phyloP scores from a whole-genome alignment of 2,113 vertebrate species.

The Donacobius atricapilla region DNA sequence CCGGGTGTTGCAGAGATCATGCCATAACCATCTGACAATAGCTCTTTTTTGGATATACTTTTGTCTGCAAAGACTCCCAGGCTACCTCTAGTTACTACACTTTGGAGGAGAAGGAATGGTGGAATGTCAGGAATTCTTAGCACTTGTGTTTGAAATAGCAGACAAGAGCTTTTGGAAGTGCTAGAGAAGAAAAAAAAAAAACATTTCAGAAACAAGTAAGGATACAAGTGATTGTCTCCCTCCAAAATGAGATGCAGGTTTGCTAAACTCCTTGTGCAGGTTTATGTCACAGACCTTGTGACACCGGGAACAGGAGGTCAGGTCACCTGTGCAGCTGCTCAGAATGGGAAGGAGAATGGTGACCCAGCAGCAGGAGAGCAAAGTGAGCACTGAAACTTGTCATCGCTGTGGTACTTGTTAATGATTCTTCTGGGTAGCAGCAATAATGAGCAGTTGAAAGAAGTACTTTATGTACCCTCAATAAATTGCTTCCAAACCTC shows the following conservation, averaged over 20 bases:
- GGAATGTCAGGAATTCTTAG: not conserved
- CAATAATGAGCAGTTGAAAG: conserved; percentile 53
- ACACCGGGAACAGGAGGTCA: not conserved
- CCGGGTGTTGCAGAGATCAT: not conserved
- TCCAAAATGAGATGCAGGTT: not conserved
- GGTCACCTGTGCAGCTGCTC: not conserved
- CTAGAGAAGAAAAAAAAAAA: not conserved
- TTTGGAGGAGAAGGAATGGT: not conserved
- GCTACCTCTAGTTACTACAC: not conserved
- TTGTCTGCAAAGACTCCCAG: not conserved
- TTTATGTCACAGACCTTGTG: not conserved
- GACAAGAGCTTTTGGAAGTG: not conserved
- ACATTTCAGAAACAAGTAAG: not conserved
- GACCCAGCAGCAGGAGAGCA: not conserved
- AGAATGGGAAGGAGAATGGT: not conserved
- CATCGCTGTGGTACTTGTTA: conserved; percentile 9
- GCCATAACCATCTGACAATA: not conserved
- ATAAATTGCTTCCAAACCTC: conserved; percentile 41
- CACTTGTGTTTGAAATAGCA: not conserved
- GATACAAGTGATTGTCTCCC: not conserved
- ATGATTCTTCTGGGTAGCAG: conserved; percentile 14
- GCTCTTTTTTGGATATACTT: not conserved
- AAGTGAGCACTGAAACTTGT: conserved; percentile 20
- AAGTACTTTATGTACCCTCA: conserved; percentile 28
- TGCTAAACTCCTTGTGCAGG: not conserved